Percentiles rank a stretch among this genome's conserved stretches.
Evolutionary conservation across 1,140 invertebrate genomes (phyloP).

Genomic region (Bombus vancouverensis): DNA sequence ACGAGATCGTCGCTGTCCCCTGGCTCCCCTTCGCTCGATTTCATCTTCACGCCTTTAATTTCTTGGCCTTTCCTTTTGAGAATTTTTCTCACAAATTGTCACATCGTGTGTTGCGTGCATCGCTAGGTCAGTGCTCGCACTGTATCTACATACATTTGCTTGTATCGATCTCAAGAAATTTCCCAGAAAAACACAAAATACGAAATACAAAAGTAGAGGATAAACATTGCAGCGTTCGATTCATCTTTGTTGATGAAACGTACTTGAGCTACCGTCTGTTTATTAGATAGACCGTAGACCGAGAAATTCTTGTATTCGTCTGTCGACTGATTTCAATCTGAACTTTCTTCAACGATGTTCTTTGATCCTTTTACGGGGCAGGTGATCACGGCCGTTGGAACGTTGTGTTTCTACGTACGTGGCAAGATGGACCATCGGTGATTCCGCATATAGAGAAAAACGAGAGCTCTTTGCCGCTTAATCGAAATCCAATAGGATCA

Average conservation of each 20-base stretch:
- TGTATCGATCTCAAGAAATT: too few relatives aligned
- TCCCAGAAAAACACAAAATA: too few relatives aligned
- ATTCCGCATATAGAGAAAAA: conserved; percentile 27
- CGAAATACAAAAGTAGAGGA: too few relatives aligned
- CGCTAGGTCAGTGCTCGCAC: neutral
- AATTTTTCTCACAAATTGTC: neutral
- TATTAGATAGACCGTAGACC: neutral
- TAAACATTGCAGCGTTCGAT: too few relatives aligned
- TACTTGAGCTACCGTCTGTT: neutral
- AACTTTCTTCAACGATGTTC: neutral
- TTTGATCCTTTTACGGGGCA: neutral
- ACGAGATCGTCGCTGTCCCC: conserved; percentile 8
- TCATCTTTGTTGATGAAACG: too few relatives aligned
- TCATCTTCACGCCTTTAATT: neutral
- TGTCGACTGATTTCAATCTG: too few relatives aligned
- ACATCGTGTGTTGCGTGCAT: neutral
- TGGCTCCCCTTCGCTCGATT: neutral
- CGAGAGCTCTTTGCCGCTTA: conserved; percentile 56
- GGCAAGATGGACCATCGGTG: neutral
- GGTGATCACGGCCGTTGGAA: neutral
- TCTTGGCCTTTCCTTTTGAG: neutral
- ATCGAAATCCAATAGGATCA: conserved; percentile 69
- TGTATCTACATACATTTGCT: neutral
- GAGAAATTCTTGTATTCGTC: neutral
- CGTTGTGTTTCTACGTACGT: conserved; percentile 5